A percentile compares a stretch with the other conserved stretches of the same genome.
Evolutionary conservation across 2,797 vertebrate genomes (phyloP).

Genomic region (Syndactyla subalaris): DNA sequence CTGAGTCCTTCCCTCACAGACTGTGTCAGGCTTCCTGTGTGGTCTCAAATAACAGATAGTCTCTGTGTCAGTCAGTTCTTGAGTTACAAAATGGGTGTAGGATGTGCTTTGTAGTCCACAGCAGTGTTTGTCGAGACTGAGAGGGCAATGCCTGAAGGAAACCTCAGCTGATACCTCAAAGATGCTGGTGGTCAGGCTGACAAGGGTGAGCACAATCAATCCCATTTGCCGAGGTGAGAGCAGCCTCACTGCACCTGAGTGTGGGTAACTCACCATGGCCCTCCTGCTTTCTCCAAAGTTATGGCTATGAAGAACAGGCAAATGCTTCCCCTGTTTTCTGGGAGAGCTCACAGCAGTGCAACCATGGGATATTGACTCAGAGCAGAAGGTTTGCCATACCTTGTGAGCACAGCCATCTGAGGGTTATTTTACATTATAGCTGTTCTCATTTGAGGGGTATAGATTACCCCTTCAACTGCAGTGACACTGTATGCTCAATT

Average conservation of each 20-base stretch:
- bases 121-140: not conserved
- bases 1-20: not conserved
- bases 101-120: not conserved
- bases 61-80: not conserved
- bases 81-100: not conserved
- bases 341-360: not conserved
- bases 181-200: not conserved
- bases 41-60: not conserved
- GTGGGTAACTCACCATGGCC: not conserved
- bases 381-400: not conserved
- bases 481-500: not conserved
- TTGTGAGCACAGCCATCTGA: not conserved
- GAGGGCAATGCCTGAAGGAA: not conserved
- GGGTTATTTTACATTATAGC: not conserved
- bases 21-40: not conserved
- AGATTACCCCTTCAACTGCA: not conserved
- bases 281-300: not conserved
- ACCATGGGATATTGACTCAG: not conserved
- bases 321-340: not conserved
- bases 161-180: not conserved
- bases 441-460: not conserved
- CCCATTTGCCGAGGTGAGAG: not conserved
- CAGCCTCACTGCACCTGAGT: rapidly evolving
- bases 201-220: not conserved
- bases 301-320: not conserved